Evolutionary conservation across 2,113 vertebrate species (phyloP), one percentile per base, ranked within the genome.

Genomic region (Chaetodon trifascialis): DNA sequence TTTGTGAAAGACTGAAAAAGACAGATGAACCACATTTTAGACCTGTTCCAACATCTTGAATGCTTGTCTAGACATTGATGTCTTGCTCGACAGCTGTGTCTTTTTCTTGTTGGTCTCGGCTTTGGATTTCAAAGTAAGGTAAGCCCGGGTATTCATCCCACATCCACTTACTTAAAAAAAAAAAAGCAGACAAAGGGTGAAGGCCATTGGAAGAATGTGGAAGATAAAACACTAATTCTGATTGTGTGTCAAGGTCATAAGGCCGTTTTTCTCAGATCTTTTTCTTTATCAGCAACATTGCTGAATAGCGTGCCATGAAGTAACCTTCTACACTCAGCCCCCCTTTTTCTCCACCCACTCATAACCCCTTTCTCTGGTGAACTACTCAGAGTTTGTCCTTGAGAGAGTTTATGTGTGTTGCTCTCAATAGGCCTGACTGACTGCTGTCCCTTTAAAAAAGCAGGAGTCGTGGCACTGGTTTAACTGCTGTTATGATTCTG

Each of bases 341-440:
- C 51, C 47, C 17, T 55, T 73, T 58, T 56, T 49, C 70, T 70
- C 66, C 49, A 66, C 17, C 74, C 51, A 78, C 65, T 47, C 76
- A 72, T 85, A 51, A 87, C 79, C 81, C 65, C 25, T 58, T 47
- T 84, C 49, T 81, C 62, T 55, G 56, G 15, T 67, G 25, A 69
- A 82, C 52, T 38, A 55, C 69, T 87, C 70, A 73, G 42, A 83
- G 36, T 44, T 49, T 54, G 47, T 84, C 77, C 82, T 87, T 84
- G 56, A 82, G 67, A 79, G 51, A 14, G 11, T 83, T 58, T 58
- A 34, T 64, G 73, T 30, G 76, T 23, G 10, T 82, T 56, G 4
- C 54, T 81, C 67, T 84, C 44, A 76, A 64, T 68, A 44, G 64
- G 9, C 34, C 17, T 0, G 8, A 36, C 25, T 62, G 21, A 12